Percentiles rank a stretch among this genome's conserved stretches.
phyloP scores from a whole-genome alignment of 2,888 invertebrate species.

The Tinea pellionella region DNA sequence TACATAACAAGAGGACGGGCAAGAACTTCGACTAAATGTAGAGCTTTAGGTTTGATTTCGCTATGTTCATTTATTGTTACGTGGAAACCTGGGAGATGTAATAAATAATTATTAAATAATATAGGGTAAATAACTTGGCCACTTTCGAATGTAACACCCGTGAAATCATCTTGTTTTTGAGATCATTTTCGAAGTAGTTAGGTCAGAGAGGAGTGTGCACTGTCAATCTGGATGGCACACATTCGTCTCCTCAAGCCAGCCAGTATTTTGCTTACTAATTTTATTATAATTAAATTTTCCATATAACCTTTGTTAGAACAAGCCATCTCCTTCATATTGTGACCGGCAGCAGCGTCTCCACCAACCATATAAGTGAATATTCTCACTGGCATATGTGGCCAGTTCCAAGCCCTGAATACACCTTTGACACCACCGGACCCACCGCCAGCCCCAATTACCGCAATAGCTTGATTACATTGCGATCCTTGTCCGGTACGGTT shows the following conservation, averaged over 20 bases:
- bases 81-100: slow-evolving; percentile 77
- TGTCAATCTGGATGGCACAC: no score
- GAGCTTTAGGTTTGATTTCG: slow-evolving; percentile 91
- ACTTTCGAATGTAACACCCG: no score
- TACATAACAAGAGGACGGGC: slow-evolving; percentile 96
- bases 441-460: slow-evolving; percentile 96
- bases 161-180: no score
- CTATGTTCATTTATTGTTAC: slow-evolving; percentile 89
- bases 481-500: slow-evolving; percentile 87
- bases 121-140: not conserved
- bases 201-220: no score
- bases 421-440: slow-evolving; percentile 78
- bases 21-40: slow-evolving; percentile 95
- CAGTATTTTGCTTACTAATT: no score
- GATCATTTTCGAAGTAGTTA: no score
- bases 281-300: not conserved
- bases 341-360: slow-evolving; percentile 87
- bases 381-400: slow-evolving; percentile 93
- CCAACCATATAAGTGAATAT: slow-evolving; percentile 97
- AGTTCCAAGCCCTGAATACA: slow-evolving; percentile 83
- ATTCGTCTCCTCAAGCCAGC: no score
- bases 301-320: slow-evolving; percentile 92
- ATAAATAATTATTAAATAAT: slow-evolving; percentile 1
- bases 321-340: slow-evolving; percentile 93
- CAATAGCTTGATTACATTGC: slow-evolving; percentile 98